Evolutionary conservation across 2,888 invertebrate genomes (phyloP).

Genomic region (Chrysolina oricalcia): DNA sequence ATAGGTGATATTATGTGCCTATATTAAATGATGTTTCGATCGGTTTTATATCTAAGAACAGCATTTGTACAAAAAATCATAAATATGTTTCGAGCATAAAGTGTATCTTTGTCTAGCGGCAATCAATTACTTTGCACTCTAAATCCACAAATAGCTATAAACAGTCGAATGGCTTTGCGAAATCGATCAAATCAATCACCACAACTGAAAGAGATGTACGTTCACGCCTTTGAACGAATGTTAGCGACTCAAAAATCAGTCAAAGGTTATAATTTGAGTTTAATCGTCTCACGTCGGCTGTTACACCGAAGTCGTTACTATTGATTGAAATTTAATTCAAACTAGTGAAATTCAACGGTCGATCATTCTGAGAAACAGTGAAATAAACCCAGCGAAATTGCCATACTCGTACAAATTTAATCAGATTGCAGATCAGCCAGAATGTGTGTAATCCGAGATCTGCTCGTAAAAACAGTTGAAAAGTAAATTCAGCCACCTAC

Average conservation of each 20-base stretch:
- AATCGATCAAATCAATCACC: background rate
- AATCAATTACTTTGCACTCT: too few relatives aligned
- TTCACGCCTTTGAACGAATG: background rate
- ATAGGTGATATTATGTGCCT: too few relatives aligned
- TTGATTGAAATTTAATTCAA: constrained; percentile 38
- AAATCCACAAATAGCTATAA: too few relatives aligned
- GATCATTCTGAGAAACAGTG: constrained; percentile 19
- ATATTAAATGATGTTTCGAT: too few relatives aligned
- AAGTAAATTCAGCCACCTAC: constrained; percentile 61
- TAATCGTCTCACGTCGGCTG: constrained; percentile 17
- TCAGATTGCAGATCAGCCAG: constrained; percentile 57
- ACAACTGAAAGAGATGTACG: background rate
- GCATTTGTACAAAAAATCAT: too few relatives aligned
- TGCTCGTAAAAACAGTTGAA: constrained; percentile 61
- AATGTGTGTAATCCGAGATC: constrained; percentile 59
- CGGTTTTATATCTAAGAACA: too few relatives aligned
- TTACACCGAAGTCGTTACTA: constrained; percentile 29
- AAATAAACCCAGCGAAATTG: constrained; percentile 55
- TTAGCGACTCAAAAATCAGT: background rate
- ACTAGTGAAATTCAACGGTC: constrained; percentile 15
- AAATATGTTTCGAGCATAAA: too few relatives aligned
- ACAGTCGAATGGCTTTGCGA: background rate
- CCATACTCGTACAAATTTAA: constrained; percentile 54
- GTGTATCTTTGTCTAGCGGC: too few relatives aligned
- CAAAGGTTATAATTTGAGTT: background rate